These are phyloP conservation scores for Tragelaphus strepsiceros DNA, from an alignment of 2,113 vertebrate genomes.

Conservation along the genomic window DNA sequence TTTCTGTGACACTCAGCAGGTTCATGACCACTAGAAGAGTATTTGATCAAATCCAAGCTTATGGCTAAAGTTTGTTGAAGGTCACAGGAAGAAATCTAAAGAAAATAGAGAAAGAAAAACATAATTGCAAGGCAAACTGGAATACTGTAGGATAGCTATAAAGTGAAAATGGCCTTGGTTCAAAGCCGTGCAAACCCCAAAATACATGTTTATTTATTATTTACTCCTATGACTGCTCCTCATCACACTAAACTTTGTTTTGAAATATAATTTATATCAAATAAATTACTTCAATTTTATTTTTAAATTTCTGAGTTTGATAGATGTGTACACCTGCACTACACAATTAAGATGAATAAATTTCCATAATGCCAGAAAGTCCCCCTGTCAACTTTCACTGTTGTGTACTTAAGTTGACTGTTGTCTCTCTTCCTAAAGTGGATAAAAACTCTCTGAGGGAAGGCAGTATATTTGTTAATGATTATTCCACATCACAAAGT, in stretches of 20 bases:
- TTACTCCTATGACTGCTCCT: neutral
- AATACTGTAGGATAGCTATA: neutral
- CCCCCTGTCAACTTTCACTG: neutral
- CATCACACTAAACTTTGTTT: neutral
- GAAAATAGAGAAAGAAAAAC: neutral
- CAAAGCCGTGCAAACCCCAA: neutral
- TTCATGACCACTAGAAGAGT: neutral
- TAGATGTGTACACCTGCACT: accelerated
- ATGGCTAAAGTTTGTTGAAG: neutral
- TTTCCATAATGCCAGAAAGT: neutral
- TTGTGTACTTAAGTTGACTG: neutral
- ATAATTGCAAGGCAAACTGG: neutral
- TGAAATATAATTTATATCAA: neutral
- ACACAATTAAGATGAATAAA: neutral
- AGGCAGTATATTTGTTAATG: neutral
- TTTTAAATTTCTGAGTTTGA: neutral
- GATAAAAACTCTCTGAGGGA: neutral
- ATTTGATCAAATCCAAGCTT: neutral
- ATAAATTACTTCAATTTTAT: neutral
- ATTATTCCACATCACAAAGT: neutral
- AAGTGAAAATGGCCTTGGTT: neutral
- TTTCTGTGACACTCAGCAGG: neutral
- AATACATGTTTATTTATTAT: neutral
- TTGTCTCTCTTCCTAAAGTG: neutral
- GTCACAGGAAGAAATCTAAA: neutral